Evolutionary conservation across 2,113 vertebrate species (phyloP), one percentile per base, ranked within the genome.

Genomic region (Pelodiscus sinensis): DNA sequence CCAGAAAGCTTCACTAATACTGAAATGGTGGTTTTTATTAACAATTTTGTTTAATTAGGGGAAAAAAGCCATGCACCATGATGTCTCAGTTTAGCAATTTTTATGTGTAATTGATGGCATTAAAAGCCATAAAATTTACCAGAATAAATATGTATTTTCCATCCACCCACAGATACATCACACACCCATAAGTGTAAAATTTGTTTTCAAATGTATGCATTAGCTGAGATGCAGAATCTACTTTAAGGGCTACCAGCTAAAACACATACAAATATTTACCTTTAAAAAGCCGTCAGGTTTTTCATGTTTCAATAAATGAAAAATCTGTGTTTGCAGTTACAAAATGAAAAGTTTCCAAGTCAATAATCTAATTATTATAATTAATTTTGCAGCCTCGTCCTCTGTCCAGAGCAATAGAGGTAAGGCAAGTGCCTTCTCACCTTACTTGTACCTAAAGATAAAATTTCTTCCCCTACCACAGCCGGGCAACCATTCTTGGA

Each of bases 41-140:
- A 31, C 38, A 25, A 88, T 86, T 10, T 14, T 24, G 6, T 22
- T n/a, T 55, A 44, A 81, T 1, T 22, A 5, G 3, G 3, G 12
- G 16, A 13, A 65, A 18, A 8, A 75, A n/a, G 14, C 27, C 21
- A 38, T 3, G 1, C 65, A 14, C 1, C 6, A 15, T n/a, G 38
- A 51, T 1, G 27, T 75, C 51, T 44, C 82, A 77, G 7, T 77
- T 2, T 54, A 15, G 7, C 0, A 0, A 56, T 1, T 9, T 56
- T 56, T 3, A 13, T 16, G 85, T 75, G 16, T 38, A 85, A n/a
- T 4, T 85, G 65, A 9, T 71, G 90, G 29, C 3, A 55, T 86
- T 21, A 22, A 44, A 35, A 90, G 24, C 12, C 83, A 87, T 92
- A 14, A 0, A 4, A 35, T 71, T 71, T 71, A 68, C 62, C 79